Evolutionary conservation across 2,888 invertebrate genomes (phyloP), one percentile per base, ranked within the genome.

Genomic region (Polyploca ridens): DNA sequence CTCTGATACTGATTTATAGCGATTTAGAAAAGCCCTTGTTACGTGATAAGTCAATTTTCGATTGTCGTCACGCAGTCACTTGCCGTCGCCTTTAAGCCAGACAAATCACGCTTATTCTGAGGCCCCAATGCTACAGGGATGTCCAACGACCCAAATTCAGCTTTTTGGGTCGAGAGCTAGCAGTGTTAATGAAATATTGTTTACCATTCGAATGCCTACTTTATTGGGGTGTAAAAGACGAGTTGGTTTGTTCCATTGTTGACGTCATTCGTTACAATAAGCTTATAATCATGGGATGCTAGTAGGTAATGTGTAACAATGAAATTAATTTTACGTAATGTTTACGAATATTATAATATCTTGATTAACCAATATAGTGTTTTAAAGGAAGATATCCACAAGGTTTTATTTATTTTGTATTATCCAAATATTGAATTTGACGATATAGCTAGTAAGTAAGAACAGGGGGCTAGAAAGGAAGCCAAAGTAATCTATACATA

Each of bases 151-250:
- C 87, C 74, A 80, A 75, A 82, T 88, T 71, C 73, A 54, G 66
- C 74, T 88, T 90, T 90, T 86, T 83, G 82, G 90, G 90, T 87
- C 89, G 87, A 81, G 82, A 81, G 74, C 72, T 71, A 76, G 70
- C 73, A 69, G 76, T 83, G 86, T 82, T 88, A 87, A 89, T 89
- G 87, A 90, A 89, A 87, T 88, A 90, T 90, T 87, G 87, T 89
- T 85, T 85, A 84, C 84, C 77, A 83, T 88, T 86, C 79, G 75
- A 81, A 86, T 80, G 82, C 77, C 75, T 82, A 72, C 79, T 84
- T 88, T 89, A 84, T 83, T 81, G 77, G 80, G 77, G 67, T 78
- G 79, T 85, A 85, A 86, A 85, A 81, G 78, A 81, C 81, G 73
- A 72, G 67, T 69, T 65, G 67, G 68, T 77, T 77, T 75, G 72